Evolutionary conservation across 2,113 vertebrate species (phyloP), one percentile per base, ranked within the genome.

Genomic region (Sturnira hondurensis): DNA sequence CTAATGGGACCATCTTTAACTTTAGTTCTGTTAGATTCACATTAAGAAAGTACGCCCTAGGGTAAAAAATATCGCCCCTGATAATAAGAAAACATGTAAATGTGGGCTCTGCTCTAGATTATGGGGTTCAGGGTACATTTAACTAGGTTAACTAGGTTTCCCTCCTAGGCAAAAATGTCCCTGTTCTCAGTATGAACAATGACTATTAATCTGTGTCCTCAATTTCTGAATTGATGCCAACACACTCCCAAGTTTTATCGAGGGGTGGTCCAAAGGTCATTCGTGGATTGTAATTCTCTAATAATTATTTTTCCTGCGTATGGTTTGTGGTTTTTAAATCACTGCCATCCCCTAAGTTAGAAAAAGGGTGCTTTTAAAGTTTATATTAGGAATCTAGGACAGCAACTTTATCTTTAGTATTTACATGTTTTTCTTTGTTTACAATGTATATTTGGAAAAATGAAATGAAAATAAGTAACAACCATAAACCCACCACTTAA

Each of bases 371-470:
- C 7, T 68, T 56, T 91, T 52, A 43, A 83, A 74, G n/a, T 56
- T 92, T 65, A 20, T 22, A 19, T 50, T 87, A 61, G 58, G n/a
- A 68, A 68, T 68, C 36, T 77, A 91, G 50, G 16, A 81, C 26
- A 83, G n/a, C 1, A 68, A 47, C 68, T 68, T 78, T 70, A 61
- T 71, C 90, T 91, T 14, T 19, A 68, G 31, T 13, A 38, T 45
- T 9, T 82, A 19, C 65, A 33, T 82, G 28, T 68, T 38, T 86
- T 91, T 65, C n/a, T 70, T 31, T 68, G 52, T 83, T 82, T 70
- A 91, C 74, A 76, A 82, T 52, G 43, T 82, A 7, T 74, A 61
- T 96, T 86, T 86, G 50, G 63, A 87, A 87, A 82, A 91, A 68
- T 82, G 70, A 87, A 87, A n/a, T 61, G 22, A 61, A 74, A 36